phyloP scores from a whole-genome alignment of 2,888 invertebrate genomes.

The Lordiphosa fenestrarum region DNA sequence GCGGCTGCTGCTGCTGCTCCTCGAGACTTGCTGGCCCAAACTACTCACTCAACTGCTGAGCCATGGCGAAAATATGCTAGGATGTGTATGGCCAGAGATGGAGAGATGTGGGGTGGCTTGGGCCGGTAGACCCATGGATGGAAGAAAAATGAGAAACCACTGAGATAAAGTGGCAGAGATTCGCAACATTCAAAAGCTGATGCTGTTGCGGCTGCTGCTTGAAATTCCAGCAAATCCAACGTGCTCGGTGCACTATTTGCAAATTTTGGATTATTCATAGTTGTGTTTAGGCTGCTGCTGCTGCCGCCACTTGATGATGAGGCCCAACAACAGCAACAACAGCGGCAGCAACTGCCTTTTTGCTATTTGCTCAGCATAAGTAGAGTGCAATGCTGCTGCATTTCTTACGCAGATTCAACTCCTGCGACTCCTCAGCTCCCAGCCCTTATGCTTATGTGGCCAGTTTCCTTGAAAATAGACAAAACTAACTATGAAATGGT shows the following conservation, averaged over 20 bases:
- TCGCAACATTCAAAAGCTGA: conserved; percentile 69
- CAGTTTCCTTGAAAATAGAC: conserved; percentile 64
- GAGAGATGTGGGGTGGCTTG: conserved; percentile 13
- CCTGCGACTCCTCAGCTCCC: neutral
- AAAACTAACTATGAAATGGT: conserved; percentile 52
- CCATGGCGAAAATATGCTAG: conserved; percentile 53
- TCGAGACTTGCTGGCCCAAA: conserved; percentile 52
- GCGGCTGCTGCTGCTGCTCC: conserved; percentile 58
- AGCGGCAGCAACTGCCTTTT: conserved; percentile 24
- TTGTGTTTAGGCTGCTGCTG: conserved; percentile 34
- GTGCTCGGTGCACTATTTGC: conserved; percentile 54
- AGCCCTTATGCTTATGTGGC: conserved; percentile 64
- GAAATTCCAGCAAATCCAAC: conserved; percentile 58
- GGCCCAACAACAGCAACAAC: conserved; percentile 36
- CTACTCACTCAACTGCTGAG: conserved; percentile 66
- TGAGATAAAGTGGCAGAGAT: conserved; percentile 73
- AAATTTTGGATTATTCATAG: conserved; percentile 72
- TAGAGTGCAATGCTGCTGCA: conserved; percentile 50
- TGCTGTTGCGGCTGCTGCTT: conserved; percentile 36
- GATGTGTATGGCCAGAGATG: neutral
- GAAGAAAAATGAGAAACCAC: conserved; percentile 71
- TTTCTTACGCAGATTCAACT: conserved; percentile 65
- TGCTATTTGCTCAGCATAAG: conserved; percentile 64
- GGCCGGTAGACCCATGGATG: conserved; percentile 46
- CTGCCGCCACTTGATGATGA: conserved; percentile 11